Base-by-base conservation (phyloP, 1,140 invertebrate genomes). In the Hormaphis cornu region DNA sequence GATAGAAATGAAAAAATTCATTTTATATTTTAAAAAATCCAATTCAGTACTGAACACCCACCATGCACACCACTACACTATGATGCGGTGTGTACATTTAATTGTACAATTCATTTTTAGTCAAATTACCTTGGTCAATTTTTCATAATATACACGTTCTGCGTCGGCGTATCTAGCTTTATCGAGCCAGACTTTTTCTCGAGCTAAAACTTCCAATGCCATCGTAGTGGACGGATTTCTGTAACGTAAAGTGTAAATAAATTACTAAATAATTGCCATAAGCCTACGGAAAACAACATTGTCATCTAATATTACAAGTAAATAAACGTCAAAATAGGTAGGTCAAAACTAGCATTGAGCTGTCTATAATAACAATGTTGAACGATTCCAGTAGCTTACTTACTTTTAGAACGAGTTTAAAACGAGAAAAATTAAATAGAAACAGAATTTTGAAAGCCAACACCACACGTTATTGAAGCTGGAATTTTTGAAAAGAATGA, bases 151-250 rank as follows among this genome's bases (percentile, higher is more conserved):
- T 37, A 79, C 74, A 56, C 78, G 77, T 76, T 87, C 85, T 44
- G 85, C 85, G 76, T 85, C 83, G 74, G 82, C 83, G 76, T 82
- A 86, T 42, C 80, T 78, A 40, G 77, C 79, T 77, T 83, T 84
- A 59, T 84, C 81, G 48, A 83, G 76, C 85, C 84, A 86, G 70
- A 86, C 76, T 71, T 80, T 81, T 76, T 84, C 83, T 73, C 78
- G 79, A 77, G 77, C 74, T 76, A 80, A 76, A 53, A 76, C 40
- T 16, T 42, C 33, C 46, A 59, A 42, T 52, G 71, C 77, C 63
- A 69, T 54, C 18, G 7, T n/a, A n/a, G n/a, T n/a, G n/a, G n/a
- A n/a, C n/a, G n/a, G n/a, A n/a, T 61, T 33, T 53, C n/a, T n/a
- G 1, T 28, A 30, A 54, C 16, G 30, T 18, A 54, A 33, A 53